These are phyloP conservation scores for Plebejus argus DNA, from an alignment of 2,888 invertebrate species.

Conservation along the genomic window DNA sequence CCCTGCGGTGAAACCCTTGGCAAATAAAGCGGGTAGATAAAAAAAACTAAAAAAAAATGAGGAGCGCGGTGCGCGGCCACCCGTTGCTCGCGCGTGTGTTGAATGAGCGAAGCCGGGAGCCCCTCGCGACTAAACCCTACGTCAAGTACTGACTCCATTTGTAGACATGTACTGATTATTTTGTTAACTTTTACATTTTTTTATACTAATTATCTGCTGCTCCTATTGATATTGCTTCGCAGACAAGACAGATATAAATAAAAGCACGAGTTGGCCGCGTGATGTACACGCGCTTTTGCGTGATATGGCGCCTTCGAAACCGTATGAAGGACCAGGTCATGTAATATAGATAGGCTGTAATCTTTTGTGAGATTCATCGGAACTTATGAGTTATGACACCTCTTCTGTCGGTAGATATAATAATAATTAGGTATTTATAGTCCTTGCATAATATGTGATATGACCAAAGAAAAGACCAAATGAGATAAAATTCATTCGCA, in stretches of 20 bases:
- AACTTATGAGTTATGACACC: not conserved
- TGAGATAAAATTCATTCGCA: not conserved
- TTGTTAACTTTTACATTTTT: conserved; percentile 53
- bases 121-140: conserved; percentile 38
- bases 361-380: conserved; percentile 29
- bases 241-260: conserved; percentile 59
- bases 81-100: conserved; percentile 60
- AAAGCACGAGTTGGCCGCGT: conserved; percentile 61
- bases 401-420: not conserved
- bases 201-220: conserved; percentile 57
- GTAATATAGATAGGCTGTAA: conserved; percentile 39
- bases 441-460: not conserved
- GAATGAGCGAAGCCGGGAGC: conserved; percentile 57
- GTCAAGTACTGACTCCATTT: conserved; percentile 55
- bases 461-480: not conserved
- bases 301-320: conserved; percentile 60
- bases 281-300: conserved; percentile 62
- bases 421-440: not conserved
- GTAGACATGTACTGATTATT: conserved; percentile 57
- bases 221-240: conserved; percentile 56
- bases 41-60: conserved; percentile 39
- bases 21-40: conserved; percentile 43
- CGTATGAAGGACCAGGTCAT: conserved; percentile 39
- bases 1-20: conserved; percentile 29
- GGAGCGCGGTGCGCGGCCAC: conserved; percentile 55